phyloP scores from a whole-genome alignment of 2,113 vertebrate genomes.

The human region GRCh38 chrX:2984501-2985000 shows the following conservation, averaged over 20 bases:
- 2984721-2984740: background rate
- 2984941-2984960: no score
- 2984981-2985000: no score
- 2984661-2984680: background rate
- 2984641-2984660: background rate
- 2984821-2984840: no score
- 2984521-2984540: background rate
- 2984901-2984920: no score
- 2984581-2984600: background rate
- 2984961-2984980: no score
- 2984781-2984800: background rate
- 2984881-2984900: no score
- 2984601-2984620: rapidly evolving
- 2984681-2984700: background rate
- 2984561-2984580: background rate
- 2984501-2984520: background rate
- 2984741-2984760: background rate
- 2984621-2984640: rapidly evolving
- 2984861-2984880: no score
- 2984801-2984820: no score
- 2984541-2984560: rapidly evolving
- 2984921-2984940: no score
- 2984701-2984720: background rate
- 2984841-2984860: background rate
- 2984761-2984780: background rate